Base-by-base conservation (phyloP, 2,113 vertebrate genomes). In the Pampusana beccarii region DNA sequence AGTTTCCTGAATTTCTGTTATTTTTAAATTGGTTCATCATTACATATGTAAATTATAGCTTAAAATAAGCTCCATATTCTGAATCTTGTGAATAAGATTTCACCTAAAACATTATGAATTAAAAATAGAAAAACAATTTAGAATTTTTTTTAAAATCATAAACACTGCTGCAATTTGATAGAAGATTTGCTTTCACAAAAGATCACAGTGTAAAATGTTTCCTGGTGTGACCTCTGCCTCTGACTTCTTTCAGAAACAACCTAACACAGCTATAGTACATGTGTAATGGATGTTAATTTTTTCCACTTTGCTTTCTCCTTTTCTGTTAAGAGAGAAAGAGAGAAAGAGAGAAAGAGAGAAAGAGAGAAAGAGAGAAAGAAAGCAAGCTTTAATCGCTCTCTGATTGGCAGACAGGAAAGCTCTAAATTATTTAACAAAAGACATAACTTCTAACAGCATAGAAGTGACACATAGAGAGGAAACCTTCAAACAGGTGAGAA, bases 351-450 rank as follows among this genome's bases (percentile, higher is more conserved):
- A 86, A 51, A 64, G 34, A 33, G 83, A 84, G 73, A 14, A 26
- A 26, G 48, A 26, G 16, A 26, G 25, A 53, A 14, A 53, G 51
- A 92, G 14, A 57, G 33, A 9, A 38, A 44, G 23, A 24, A 11
- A 31, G 10, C 14, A 87, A n/a, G 84, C 98, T 98, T 98, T 98
- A 98, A 98, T 98, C 97, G 96, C 92, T 46, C 29, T 38, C 96
- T 97, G 97, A 97, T 53, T 97, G 97, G 94, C 98, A 98, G 97
- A 88, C 92, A 95, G 84, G 67, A 95, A 95, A 97, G 65, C 90
- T 96, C 92, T 98, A 97, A 98, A 98, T 98, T 98, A 98, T 98
- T 98, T 98, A 98, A 98, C 97, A 98, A 98, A 98, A 98, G 98
- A 94, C 90, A 82, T 94, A 97, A 97, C 97, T 98, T 98, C 98